A percentile compares a stretch with the other conserved stretches of the same genome.
These are phyloP conservation scores for Taphrorychus bicolor DNA, from an alignment of 2,888 invertebrate genomes.

Conservation along the genomic window DNA sequence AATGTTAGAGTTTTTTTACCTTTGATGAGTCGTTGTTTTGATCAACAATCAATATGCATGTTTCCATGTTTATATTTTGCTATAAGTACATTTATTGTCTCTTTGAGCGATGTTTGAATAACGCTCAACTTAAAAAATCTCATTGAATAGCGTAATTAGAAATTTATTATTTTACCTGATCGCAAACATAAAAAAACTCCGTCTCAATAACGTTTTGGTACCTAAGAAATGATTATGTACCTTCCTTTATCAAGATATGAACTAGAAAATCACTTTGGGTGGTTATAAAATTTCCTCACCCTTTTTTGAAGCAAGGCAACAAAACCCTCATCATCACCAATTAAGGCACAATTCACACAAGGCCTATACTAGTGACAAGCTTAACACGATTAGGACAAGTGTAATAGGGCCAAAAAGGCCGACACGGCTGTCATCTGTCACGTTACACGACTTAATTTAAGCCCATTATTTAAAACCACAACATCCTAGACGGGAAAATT, in stretches of 20 bases:
- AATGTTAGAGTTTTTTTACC: too few relatives aligned
- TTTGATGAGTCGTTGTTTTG: too few relatives aligned
- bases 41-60: too few relatives aligned
- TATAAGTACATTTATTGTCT: too few relatives aligned
- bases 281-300: background rate
- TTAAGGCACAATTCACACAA: background rate
- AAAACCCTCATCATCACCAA: background rate
- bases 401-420: background rate
- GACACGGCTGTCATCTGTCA: background rate
- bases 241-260: background rate
- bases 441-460: constrained; percentile 3
- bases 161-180: too few relatives aligned
- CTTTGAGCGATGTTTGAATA: too few relatives aligned
- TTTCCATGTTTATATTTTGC: too few relatives aligned
- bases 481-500: background rate
- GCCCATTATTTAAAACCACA: constrained; percentile 7
- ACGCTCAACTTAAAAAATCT: too few relatives aligned
- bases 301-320: background rate
- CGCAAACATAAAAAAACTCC: too few relatives aligned
- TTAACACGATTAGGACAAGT: background rate
- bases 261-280: background rate
- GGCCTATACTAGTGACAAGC: background rate
- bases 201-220: too few relatives aligned
- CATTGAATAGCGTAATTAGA: too few relatives aligned
- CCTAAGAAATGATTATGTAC: too few relatives aligned